A percentile compares a stretch with the other conserved stretches of the same genome.
Conservation (phyloP, 2,888 invertebrate species). For the Pegoplata infirma region DNA sequence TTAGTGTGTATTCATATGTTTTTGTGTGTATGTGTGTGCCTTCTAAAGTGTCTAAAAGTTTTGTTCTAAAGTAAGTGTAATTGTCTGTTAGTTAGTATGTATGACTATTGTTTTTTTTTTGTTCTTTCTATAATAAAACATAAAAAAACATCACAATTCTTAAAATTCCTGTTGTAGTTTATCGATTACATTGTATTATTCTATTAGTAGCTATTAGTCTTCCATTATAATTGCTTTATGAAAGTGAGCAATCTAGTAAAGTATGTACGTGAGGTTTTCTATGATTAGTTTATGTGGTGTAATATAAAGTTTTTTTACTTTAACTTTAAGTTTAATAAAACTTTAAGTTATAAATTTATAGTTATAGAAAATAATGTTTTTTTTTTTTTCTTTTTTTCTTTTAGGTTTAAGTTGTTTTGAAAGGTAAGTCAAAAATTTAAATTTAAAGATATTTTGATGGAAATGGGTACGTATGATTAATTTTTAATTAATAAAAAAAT, state of each 20-base stretch:
- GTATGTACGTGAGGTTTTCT: conserved; percentile 58
- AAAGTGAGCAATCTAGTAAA: conserved; percentile 44
- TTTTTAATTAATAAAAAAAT: no score
- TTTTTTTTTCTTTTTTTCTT: not conserved
- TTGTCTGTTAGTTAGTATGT: conserved; percentile 19
- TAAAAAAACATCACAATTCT: conserved; percentile 1
- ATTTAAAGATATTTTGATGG: no score
- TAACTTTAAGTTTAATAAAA: not conserved
- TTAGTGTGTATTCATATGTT: no score
- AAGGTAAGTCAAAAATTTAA: not conserved
- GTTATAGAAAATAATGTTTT: not conserved
- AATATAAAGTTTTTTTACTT: conserved; percentile 6
- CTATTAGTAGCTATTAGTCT: conserved; percentile 63
- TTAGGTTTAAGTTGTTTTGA: not conserved
- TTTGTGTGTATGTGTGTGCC: conserved; percentile 10
- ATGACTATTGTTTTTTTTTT: conserved; percentile 60
- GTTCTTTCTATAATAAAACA: conserved; percentile 20
- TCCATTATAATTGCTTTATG: conserved; percentile 62
- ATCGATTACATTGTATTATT: conserved; percentile 63
- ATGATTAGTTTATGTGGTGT: conserved; percentile 55
- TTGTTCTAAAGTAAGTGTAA: conserved; percentile 37
- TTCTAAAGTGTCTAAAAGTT: conserved; percentile 58
- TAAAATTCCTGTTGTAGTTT: conserved; percentile 56
- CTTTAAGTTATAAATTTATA: not conserved
- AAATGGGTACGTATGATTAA: no score